A percentile compares a stretch with the other conserved stretches of the same genome.
Conservation (phyloP, 2,797 vertebrate genomes). For the Bradypodion ventrale region DNA sequence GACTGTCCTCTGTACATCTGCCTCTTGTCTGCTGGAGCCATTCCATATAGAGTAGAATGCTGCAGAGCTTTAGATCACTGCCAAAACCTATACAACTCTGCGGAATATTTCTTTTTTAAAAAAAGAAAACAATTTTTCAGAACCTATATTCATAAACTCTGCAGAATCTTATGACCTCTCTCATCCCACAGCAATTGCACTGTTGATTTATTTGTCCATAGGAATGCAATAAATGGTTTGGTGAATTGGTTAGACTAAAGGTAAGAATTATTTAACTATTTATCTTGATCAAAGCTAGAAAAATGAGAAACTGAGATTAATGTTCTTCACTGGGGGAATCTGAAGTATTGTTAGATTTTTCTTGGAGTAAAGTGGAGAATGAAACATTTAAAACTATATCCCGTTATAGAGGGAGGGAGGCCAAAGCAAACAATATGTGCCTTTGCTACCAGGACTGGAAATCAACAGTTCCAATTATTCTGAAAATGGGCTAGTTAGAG, state of each 20-base stretch:
- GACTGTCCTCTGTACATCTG: neutral
- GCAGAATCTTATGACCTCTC: neutral
- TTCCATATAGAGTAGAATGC: neutral
- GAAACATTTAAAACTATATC: neutral
- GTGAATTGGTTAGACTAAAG: slow-evolving; percentile 23
- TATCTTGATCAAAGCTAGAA: slow-evolving; percentile 25
- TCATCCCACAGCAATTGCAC: neutral
- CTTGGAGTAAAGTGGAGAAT: neutral
- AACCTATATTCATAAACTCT: slow-evolving; percentile 12
- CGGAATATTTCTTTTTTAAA: too few relatives aligned
- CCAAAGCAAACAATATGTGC: neutral
- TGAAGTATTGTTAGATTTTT: neutral
- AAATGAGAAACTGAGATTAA: slow-evolving; percentile 18
- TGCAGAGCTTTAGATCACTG: neutral
- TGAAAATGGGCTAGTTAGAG: neutral
- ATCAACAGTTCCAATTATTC: neutral
- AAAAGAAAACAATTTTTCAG: neutral
- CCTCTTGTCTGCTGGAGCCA: neutral
- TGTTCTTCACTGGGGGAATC: neutral
- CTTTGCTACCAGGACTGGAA: neutral
- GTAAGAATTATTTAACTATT: slow-evolving; percentile 24
- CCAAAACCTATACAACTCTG: neutral
- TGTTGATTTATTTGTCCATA: slow-evolving; percentile 25
- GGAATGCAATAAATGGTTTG: slow-evolving; percentile 13
- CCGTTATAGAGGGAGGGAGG: neutral